Base-by-base conservation (phyloP, 2,797 vertebrate genomes). In the Schizopygopsis malacanthus region DNA sequence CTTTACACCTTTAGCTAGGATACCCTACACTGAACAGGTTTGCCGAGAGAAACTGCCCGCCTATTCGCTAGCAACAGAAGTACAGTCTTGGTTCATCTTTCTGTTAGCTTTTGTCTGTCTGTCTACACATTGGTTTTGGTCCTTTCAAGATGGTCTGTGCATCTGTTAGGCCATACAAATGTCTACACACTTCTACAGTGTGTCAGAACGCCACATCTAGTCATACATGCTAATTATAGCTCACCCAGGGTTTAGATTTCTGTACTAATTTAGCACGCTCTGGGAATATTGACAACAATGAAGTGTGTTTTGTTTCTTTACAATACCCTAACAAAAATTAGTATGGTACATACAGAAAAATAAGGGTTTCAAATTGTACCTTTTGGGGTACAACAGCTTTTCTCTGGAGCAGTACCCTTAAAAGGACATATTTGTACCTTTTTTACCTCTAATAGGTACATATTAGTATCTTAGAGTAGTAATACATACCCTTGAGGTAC, bases 1-100 rank as follows among this genome's bases (percentile, higher is more conserved):
- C 91, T 92, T 91, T 87, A 89, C 65, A 87, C 77, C 89, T 85
- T 79, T 83, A 77, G 81, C 54, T 59, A 69, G 63, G 47, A 54
- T 87, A 82, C 33, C 83, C 90, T 90, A 93, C 86, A 85, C 80
- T 86, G 73, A 88, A 80, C 79, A 80, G 56, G 82, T 78, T 69
- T 82, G 81, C n/a, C 18, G 65, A 86, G 47, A n/a, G 65, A 84
- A 63, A 65, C 70, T 79, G 50, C n/a, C 69, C 80, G 67, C 67
- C 81, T 87, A 88, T 78, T 87, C 79, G 78, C 80, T 83, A 86
- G 86, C 84, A 86, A 77, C 39, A 86, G 59, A 85, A 73, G 79
- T 84, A 73, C 59, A 16, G 39, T 50, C 87, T 73, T 69, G 71
- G 81, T 71, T 90, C 67, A 52, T 86, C 50, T 89, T 89, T 86